Base-by-base conservation (phyloP, 1,140 invertebrate genomes). In the Brachionus manjavacas region DNA sequence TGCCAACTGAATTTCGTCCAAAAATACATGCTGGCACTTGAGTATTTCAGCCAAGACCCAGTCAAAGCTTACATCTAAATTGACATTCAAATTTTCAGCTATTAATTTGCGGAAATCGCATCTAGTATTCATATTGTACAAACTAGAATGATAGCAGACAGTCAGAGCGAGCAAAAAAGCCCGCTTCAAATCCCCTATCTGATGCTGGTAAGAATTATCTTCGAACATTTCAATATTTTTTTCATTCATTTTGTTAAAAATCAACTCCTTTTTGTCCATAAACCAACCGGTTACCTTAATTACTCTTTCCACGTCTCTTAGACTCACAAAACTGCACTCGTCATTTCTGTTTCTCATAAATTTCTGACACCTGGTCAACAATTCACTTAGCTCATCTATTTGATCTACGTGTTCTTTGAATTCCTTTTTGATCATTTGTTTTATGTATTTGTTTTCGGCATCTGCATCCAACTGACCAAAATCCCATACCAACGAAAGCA, bases 261-360 rank as follows among this genome's bases (percentile, higher is more conserved):
- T 41, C 16, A 46, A 11, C 11, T 81, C 31, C 23, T 64, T 20
- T 35, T 83, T 64, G 11, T 1, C 14, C 4, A 68, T n/a, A 16
- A 74, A 35, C 87, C 86, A 87, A n/a, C 41, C 35, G 12, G 84
- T 78, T 4, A 87, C 70, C 66, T 55, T 66, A 49, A 68, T 85
- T 70, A 86, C 87, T 6, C 88, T 64, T 35, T 88, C 87, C 9
- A 89, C 87, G 84, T 89, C 88, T 81, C 88, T 85, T 25, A 89
- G 78, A 84, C 88, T 88, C 8, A 89, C 88, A 86, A 89, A 89
- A 85, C 88, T 88, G 85, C 88, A 88, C 85, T 89, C 88, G 85
- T 89, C 87, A 86, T 88, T 28, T 20, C 20, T 25, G 20, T 80
- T 9, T 60, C 88, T 85, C 88, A 89, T 89, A 83, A 88, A 89